These are phyloP conservation scores for Forficula auricularia DNA, from an alignment of 1,140 invertebrate genomes.

Conservation along the genomic window DNA sequence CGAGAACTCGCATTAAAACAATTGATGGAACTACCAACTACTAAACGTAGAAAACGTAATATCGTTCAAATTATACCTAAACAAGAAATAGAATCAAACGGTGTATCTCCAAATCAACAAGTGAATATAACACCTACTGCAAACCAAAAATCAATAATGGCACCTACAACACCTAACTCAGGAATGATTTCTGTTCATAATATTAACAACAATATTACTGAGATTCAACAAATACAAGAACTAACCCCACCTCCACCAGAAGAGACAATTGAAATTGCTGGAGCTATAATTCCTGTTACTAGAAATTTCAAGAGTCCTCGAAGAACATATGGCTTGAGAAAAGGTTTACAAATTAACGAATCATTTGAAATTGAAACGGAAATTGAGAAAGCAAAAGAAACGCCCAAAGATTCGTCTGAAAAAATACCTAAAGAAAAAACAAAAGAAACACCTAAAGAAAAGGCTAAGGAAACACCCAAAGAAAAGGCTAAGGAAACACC, in stretches of 20 bases:
- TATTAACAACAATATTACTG: background rate
- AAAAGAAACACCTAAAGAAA: constrained; percentile 4
- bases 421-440: background rate
- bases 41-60: constrained; percentile 18
- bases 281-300: too few relatives aligned
- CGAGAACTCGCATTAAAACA: constrained; percentile 34
- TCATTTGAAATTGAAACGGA: too few relatives aligned
- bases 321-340: too few relatives aligned
- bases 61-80: background rate
- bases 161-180: constrained; percentile 6
- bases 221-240: too few relatives aligned
- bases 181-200: background rate
- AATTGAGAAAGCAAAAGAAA: constrained; percentile 2
- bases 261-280: too few relatives aligned
- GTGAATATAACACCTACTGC: too few relatives aligned
- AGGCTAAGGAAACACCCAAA: too few relatives aligned
- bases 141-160: too few relatives aligned
- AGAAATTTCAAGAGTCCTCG: too few relatives aligned
- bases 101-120: constrained; percentile 5
- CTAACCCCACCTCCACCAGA: too few relatives aligned
- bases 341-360: too few relatives aligned
- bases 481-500: too few relatives aligned
- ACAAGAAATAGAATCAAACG: constrained; percentile 2
- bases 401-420: background rate
- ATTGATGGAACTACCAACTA: constrained; percentile 26